Base-by-base conservation (phyloP, 2,888 invertebrate species). In the Prionchulus punctatus region DNA sequence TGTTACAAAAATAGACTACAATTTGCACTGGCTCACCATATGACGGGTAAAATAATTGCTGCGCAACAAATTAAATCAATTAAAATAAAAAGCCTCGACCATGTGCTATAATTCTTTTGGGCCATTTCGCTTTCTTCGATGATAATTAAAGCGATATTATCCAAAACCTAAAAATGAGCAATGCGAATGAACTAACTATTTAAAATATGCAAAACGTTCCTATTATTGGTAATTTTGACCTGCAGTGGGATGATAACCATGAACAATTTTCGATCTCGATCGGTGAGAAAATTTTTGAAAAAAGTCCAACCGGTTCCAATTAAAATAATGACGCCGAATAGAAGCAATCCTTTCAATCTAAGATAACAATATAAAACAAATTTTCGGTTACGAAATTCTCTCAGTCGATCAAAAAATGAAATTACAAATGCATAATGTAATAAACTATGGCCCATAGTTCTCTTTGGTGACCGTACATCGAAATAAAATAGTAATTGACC, bases 271-370 rank as follows among this genome's bases (percentile, higher is more conserved):
- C 96, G 92, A 70, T 98, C 96, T 61, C 89, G 82, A 64, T 92
- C 91, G 0, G 91, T 86, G 27, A 98, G 77, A 62, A 98, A 88
- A 72, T 94, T 90, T 70, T 96, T 96, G 65, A 98, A 90, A 71
- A 96, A 98, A 43, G 92, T 91, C 90, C 94, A 98, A 0, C 98
- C 98, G 3, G 96, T 92, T 50, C 96, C 96, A 63, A 98, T 88
- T 15, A 98, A 78, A 15, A 96, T 85, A 62, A 98, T 85, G 0
- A 92, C 92, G 58, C 94, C 89, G 70, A 98, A 96, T 53, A 98
- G 75, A 48, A 98, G 82, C 0, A 90, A 87, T 15, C 89, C 88
- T 73, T 88, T 87, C 57, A 90, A 76, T 62, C 85, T 86, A 71
- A 23, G 23, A 7, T n/a, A 45, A n/a, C 12, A 54, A 72, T 69